A percentile compares a stretch with the other conserved stretches of the same genome.
Conservation (phyloP, 2,888 invertebrate species). For the Caenorhabditis sp. region DNA sequence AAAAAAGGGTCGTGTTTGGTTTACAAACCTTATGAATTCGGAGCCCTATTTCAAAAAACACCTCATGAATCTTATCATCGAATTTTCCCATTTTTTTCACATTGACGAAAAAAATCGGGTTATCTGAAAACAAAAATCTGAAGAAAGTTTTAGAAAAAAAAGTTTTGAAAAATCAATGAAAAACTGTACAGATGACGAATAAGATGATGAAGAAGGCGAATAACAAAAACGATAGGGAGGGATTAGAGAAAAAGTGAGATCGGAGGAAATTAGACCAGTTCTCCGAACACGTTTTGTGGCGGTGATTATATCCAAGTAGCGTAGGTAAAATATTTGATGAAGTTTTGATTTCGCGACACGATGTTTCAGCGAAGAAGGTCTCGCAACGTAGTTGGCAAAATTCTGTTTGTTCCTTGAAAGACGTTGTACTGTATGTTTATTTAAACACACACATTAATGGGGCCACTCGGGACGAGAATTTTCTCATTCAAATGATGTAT, state of each 20-base stretch:
- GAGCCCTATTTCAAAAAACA: conserved; percentile 61
- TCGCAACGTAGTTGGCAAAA: too few relatives aligned
- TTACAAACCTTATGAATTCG: conserved; percentile 53
- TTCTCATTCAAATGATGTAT: too few relatives aligned
- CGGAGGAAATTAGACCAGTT: conserved; percentile 29
- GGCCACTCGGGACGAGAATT: too few relatives aligned
- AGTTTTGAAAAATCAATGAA: neutral
- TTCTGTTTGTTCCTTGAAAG: too few relatives aligned
- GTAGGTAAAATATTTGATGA: too few relatives aligned
- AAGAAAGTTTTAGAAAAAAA: neutral
- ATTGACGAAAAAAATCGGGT: neutral
- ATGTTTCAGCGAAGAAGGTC: too few relatives aligned
- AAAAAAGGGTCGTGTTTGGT: too few relatives aligned
- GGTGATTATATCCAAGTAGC: conserved; percentile 11
- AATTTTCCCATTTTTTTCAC: conserved; percentile 32
- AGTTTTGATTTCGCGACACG: too few relatives aligned
- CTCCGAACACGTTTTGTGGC: neutral
- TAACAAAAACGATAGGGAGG: conserved; percentile 7
- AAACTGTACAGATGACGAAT: conserved; percentile 7
- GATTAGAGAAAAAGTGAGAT: conserved; percentile 23
- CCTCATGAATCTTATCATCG: conserved; percentile 31
- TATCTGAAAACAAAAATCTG: too few relatives aligned
- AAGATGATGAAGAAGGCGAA: conserved; percentile 12
- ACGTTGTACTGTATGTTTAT: too few relatives aligned
- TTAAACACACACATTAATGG: too few relatives aligned